A percentile compares a stretch with the other conserved stretches of the same genome.
Conservation (phyloP, 1,140 invertebrate species). For the Drosophila parabipectinata region DNA sequence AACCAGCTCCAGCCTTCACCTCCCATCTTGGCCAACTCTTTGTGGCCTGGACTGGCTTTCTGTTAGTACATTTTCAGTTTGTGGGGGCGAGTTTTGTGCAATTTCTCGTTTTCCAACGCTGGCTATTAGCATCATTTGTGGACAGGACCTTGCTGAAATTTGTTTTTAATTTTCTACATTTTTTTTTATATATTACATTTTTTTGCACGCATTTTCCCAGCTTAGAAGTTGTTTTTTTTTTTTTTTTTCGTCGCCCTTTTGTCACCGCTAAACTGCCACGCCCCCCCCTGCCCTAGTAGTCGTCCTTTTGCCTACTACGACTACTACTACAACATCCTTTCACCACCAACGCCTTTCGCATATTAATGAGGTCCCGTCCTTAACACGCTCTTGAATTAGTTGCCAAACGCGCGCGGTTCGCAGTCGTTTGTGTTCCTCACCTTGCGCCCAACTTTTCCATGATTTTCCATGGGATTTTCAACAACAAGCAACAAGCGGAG, state of each 20-base stretch:
- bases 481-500: constrained; percentile 32
- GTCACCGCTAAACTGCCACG: constrained; percentile 33
- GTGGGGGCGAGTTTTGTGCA: neutral
- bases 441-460: constrained; percentile 58
- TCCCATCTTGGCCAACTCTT: constrained; percentile 13
- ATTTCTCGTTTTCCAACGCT: constrained; percentile 1
- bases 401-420: constrained; percentile 48
- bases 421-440: constrained; percentile 46
- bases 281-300: constrained; percentile 9
- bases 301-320: neutral
- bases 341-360: constrained; percentile 26
- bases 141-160: constrained; percentile 21
- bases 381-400: constrained; percentile 80
- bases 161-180: constrained; percentile 38
- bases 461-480: constrained; percentile 33
- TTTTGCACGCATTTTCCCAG: constrained; percentile 19
- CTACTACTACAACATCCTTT: neutral
- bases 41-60: constrained; percentile 1
- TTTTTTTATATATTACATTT: neutral
- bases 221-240: constrained; percentile 6
- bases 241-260: constrained; percentile 8
- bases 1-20: neutral
- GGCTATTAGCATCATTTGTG: constrained; percentile 42
- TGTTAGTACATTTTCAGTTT: neutral
- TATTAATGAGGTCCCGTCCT: constrained; percentile 73